Percentiles rank a stretch among this genome's conserved stretches.
Conservation (phyloP, 2,797 vertebrate species). For the Leuciscus waleckii region DNA sequence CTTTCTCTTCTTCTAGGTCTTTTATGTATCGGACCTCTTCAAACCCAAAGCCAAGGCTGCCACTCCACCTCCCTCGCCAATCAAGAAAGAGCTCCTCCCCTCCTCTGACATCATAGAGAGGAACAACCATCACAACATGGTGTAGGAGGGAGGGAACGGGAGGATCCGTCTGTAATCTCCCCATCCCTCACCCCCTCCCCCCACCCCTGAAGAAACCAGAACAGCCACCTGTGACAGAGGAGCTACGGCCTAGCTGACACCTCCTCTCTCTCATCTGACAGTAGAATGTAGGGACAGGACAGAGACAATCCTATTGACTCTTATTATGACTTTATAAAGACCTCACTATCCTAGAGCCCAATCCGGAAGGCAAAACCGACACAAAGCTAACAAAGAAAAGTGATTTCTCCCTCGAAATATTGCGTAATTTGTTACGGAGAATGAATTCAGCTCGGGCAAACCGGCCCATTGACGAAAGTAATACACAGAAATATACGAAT, state of each 20-base stretch:
- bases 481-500: conserved; percentile 9
- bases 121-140: conserved; percentile 98
- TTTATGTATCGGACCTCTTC: conserved; percentile 97
- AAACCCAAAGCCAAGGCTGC: conserved; percentile 84
- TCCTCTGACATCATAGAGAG: conserved; percentile 95
- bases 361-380: conserved; percentile 70
- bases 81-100: conserved; percentile 94
- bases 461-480: conserved; percentile 55
- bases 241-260: conserved; percentile 76
- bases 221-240: conserved; percentile 83
- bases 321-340: conserved; percentile 58
- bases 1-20: conserved; percentile 80
- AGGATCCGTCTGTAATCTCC: conserved; percentile 41
- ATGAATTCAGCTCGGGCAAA: conserved; percentile 2
- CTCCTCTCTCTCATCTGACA: conserved; percentile 91
- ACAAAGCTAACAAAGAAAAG: conserved; percentile 44
- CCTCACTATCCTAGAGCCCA: conserved; percentile 74
- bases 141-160: conserved; percentile 79
- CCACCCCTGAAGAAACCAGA: conserved; percentile 56
- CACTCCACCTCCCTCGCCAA: conserved; percentile 86
- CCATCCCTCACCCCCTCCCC: conserved; percentile 17
- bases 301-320: conserved; percentile 84
- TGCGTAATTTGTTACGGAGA: conserved; percentile 52
- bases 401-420: conserved; percentile 60
- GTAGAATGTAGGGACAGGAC: conserved; percentile 98